Evolutionary conservation across 2,113 vertebrate species (phyloP).

Genomic region (Cyanoderma ruficeps): DNA sequence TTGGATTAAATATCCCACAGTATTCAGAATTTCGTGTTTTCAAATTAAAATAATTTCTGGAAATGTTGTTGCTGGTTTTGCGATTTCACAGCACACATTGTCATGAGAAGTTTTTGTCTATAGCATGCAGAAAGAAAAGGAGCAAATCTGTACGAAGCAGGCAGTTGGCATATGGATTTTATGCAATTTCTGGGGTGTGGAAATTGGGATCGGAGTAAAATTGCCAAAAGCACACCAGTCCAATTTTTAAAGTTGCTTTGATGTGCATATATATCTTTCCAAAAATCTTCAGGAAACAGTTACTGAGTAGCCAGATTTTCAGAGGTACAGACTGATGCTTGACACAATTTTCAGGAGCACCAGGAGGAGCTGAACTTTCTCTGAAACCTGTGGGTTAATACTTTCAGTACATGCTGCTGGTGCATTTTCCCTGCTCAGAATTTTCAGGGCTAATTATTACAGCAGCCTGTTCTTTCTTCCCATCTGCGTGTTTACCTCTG

Average conservation of each 20-base stretch:
- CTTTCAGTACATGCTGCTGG: neutral
- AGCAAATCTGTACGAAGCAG: neutral
- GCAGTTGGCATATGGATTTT: neutral
- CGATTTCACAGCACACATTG: neutral
- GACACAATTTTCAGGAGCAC: neutral
- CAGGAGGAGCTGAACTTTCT: neutral
- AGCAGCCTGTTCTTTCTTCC: slow-evolving; percentile 15
- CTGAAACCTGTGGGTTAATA: neutral
- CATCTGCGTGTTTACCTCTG: slow-evolving; percentile 46
- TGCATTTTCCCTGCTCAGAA: neutral
- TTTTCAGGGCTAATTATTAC: slow-evolving; percentile 30
- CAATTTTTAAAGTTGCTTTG: neutral
- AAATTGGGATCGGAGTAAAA: neutral
- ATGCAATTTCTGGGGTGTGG: neutral
- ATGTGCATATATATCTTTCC: neutral
- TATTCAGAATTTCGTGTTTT: neutral
- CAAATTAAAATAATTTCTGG: neutral
- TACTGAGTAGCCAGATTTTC: neutral
- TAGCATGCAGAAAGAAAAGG: neutral
- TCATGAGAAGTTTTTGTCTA: neutral
- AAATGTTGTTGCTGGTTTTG: neutral
- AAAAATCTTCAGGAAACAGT: neutral
- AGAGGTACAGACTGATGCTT: neutral
- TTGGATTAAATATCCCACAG: neutral
- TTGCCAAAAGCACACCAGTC: neutral